Evolutionary conservation across 2,888 invertebrate species (phyloP), one percentile per base, ranked within the genome.

Genomic region (Eudasyphora cyanicolor): DNA sequence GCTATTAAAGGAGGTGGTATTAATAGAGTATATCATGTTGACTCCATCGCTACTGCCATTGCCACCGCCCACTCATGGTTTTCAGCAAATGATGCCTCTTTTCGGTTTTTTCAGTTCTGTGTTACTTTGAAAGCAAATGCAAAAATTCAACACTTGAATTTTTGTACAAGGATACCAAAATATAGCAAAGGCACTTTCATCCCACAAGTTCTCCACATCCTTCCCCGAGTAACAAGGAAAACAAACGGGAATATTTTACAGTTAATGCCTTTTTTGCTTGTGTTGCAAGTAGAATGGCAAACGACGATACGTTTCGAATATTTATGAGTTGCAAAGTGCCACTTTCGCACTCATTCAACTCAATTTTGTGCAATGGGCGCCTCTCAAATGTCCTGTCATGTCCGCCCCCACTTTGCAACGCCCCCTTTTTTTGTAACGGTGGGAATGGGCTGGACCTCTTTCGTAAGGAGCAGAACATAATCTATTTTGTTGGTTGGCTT

Each of bases 301-400:
- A 82, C 60, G 79, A n/a, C 81, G 79, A 82, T 82, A 79, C 79
- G 79, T 77, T 82, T 57, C 88, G 89, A 90, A 89, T 89, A 90
- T 90, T 89, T 89, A 89, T 90, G 90, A 89, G 87, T 86, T 85
- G 87, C 88, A 88, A 90, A 89, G 89, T 87, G 87, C 86, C 87
- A 87, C 87, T 89, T 89, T 87, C 86, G 82, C 84, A 82, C 82
- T 82, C 81, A 79, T 83, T 83, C 85, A 79, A 79, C 71, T 71
- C 77, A 76, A 79, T 75, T 75, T 80, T 54, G 51, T 64, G 49
- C 60, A 32, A 21, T 76, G 64, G 21, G 42, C 24, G 42, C 32
- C 35, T 69, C n/a, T 10, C 54, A 45, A n/a, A 49, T 62, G 19
- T 19, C 24, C 29, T 80, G 78, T 19, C 24, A 21, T 80, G 78